phyloP scores from a whole-genome alignment of 2,888 invertebrate species.

The Eupithecia pulchellata region DNA sequence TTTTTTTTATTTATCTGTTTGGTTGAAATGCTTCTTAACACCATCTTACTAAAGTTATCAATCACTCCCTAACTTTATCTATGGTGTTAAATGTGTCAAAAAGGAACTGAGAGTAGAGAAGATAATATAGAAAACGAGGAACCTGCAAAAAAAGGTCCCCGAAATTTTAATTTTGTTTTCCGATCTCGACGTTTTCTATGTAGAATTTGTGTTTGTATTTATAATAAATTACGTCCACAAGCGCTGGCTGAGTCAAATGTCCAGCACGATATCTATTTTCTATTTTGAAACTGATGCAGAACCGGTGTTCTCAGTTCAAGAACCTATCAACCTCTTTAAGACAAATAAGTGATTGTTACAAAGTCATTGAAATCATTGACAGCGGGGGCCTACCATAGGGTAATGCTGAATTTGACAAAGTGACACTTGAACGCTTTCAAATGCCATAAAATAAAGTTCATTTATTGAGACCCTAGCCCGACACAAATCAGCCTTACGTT shows the following conservation, averaged over 20 bases:
- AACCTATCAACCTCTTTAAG: constrained; percentile 34
- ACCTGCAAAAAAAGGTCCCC: not conserved
- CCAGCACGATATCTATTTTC: not conserved
- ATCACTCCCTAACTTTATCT: no score
- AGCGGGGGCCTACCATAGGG: constrained; percentile 1
- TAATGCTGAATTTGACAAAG: not conserved
- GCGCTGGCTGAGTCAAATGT: not conserved
- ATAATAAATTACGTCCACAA: not conserved
- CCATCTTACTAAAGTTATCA: not conserved
- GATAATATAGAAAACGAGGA: not conserved
- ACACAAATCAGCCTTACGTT: no score
- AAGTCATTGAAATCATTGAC: constrained; percentile 29
- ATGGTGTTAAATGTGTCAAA: no score
- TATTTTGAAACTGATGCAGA: not conserved
- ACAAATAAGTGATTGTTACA: constrained; percentile 28
- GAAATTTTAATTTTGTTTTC: not conserved
- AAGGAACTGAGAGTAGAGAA: no score
- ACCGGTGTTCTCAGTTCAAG: constrained; percentile 36
- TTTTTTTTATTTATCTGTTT: not conserved
- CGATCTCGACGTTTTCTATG: not conserved
- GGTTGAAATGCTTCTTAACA: not conserved
- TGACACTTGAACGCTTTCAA: not conserved
- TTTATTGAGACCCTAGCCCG: no score
- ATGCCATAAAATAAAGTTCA: not conserved
- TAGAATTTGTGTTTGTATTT: not conserved